A percentile compares a stretch with the other conserved stretches of the same genome.
phyloP scores from a whole-genome alignment of 1,140 invertebrate genomes.

The Cyclina sinensis region DNA sequence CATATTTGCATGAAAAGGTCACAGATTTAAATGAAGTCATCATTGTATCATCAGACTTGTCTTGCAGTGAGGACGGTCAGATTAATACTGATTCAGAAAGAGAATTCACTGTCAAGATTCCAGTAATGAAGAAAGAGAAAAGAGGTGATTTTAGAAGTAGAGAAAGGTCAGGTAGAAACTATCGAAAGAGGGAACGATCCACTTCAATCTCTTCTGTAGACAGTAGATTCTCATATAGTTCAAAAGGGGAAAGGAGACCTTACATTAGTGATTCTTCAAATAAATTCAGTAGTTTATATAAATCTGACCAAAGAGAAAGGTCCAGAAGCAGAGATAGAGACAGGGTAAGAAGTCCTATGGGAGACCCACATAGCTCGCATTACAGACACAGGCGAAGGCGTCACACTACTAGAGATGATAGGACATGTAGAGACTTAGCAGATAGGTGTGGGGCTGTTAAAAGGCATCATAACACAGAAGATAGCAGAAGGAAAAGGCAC shows the following conservation, averaged over 20 bases:
- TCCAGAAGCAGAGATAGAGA: background rate
- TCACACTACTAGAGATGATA: conserved; percentile 1
- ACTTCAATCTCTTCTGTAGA: conserved; percentile 20
- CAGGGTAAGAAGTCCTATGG: background rate
- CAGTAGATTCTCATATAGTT: background rate
- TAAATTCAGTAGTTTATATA: background rate
- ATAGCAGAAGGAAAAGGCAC: conserved; percentile 3
- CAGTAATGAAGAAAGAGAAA: background rate
- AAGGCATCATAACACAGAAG: background rate
- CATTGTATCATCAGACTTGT: background rate
- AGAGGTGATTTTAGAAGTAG: background rate
- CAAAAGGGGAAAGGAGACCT: background rate
- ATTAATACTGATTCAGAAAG: background rate
- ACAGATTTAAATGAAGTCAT: background rate
- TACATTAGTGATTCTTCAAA: background rate
- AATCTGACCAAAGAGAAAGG: background rate
- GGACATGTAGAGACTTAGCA: background rate
- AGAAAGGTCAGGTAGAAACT: background rate
- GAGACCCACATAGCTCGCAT: background rate
- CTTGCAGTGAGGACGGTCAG: background rate
- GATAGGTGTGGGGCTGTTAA: background rate
- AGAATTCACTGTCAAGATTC: background rate
- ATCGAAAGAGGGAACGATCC: conserved; percentile 3
- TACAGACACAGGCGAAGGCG: background rate
- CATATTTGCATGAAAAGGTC: background rate